Evolutionary conservation across 2,888 invertebrate species (phyloP), one percentile per base, ranked within the genome.

Genomic region (Hymenopus coronatus): DNA sequence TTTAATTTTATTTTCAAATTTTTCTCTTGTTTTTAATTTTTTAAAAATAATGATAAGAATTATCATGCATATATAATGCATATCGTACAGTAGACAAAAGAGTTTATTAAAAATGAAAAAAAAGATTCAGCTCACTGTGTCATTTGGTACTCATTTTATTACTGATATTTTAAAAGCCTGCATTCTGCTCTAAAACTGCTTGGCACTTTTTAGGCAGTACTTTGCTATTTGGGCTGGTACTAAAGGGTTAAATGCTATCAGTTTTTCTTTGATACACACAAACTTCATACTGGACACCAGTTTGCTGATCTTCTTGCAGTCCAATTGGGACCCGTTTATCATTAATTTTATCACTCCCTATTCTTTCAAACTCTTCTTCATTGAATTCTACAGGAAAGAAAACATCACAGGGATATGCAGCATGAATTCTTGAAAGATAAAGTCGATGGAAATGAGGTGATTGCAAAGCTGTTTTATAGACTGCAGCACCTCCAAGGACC

Each of bases 251-350:
- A 30, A 30, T 25, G n/a, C 28, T 28, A 0, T n/a, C 12, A 25
- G 70, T 46, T 82, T 89, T 84, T 33, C 82, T 89, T 85, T 90
- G 33, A 89, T 89, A 93, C 92, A 92, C 90, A 89, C 88, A 87
- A 28, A 90, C 91, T 88, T 89, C 88, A 88, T 54, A 89, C 33
- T 88, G 28, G 25, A 89, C 46, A 81, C 89, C 89, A n/a, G 87
- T 87, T 81, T 30, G 9, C 12, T 88, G 84, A 84, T 89, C 89
- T 84, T 30, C 33, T 81, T 89, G 89, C 30, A 87, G 28, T 27
- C 89, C 89, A 82, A n/a, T 15, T 20, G 88, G 89, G n/a, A 89
- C 87, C 12, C 88, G 84, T 28, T 81, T 70, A 81, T 89, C 89
- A n/a, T 83, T 33, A 82, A 89, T 89, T 54, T 87, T 83, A 54